Base-by-base conservation (phyloP, 1,140 invertebrate species). In the Zaprionus camerounensis region DNA sequence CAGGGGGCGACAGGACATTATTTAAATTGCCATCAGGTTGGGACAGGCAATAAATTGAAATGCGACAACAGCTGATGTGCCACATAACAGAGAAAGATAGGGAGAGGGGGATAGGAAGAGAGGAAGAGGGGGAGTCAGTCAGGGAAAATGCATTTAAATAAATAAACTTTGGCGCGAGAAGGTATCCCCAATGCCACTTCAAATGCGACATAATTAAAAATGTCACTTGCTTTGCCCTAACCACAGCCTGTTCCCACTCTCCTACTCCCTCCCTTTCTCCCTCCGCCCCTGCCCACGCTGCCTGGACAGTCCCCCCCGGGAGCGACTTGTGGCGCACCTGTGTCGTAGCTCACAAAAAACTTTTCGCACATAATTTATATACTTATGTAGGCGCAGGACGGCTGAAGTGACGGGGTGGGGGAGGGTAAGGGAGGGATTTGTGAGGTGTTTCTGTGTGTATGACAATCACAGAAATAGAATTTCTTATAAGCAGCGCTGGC, bases 381-480 rank as follows among this genome's bases (percentile, higher is more conserved):
- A 74, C 53, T 55, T 69, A 51, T 64, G 53, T 41, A 24, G 56
- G 17, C 58, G n/a, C 26, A 46, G 20, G 20, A 12, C 11, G 20
- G 20, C 0, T 15, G 12, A 9, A 51, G 20, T 5, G 20, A 24
- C 13, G 17, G 3, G 20, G 20, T 1, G 26, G 6, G n/a, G 31
- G 20, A 12, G 17, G 41, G n/a, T 49, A 12, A 31, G 28, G 34
- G 28, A 1, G 6, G 2, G 9, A 11, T 15, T 41, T 62, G 17
- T n/a, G 56, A 13, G 46, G 63, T 53, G 49, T 56, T 28, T 31
- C 38, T 41, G 41, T 63, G 44, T 58, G 61, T 71, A 74, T 36
- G 63, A 76, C 77, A 79, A 79, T 79, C 77, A 76, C 68, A 79
- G 77, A 72, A 76, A 72, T 79, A 78, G 73, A 79, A 79, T 79